Percentiles rank a stretch among this genome's conserved stretches.
phyloP scores from a whole-genome alignment of 2,888 invertebrate genomes.

The Noctuana brunneofusca region DNA sequence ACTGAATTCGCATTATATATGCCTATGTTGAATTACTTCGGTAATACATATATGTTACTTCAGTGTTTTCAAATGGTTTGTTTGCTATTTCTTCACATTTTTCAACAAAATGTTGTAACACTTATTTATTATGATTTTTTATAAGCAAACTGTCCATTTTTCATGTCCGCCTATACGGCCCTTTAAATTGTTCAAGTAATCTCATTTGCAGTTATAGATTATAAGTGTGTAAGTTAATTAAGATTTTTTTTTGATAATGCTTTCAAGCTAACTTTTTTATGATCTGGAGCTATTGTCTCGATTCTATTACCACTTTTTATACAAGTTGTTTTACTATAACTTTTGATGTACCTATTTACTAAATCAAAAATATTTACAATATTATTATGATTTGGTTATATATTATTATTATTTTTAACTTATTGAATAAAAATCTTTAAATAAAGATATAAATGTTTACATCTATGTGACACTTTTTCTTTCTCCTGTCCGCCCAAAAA shows the following conservation, averaged over 20 bases:
- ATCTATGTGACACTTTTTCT: neutral
- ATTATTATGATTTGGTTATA: neutral
- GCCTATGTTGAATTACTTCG: neutral
- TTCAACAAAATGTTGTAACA: too few relatives aligned
- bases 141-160: neutral
- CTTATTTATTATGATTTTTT: neutral
- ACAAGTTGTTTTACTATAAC: neutral
- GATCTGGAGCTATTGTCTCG: neutral
- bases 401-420: neutral
- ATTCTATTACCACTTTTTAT: constrained; percentile 1
- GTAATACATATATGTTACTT: too few relatives aligned
- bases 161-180: neutral
- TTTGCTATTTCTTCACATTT: too few relatives aligned
- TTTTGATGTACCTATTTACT: neutral
- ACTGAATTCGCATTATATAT: constrained; percentile 2
- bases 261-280: neutral
- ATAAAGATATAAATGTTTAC: neutral
- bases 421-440: neutral
- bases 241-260: constrained; percentile 3
- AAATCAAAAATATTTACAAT: neutral
- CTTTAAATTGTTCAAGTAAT: neutral
- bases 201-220: constrained; percentile 1
- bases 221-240: neutral
- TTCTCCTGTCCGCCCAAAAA: too few relatives aligned
- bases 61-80: too few relatives aligned